phyloP scores from a whole-genome alignment of 2,888 invertebrate species.

The Parnassius apollo region DNA sequence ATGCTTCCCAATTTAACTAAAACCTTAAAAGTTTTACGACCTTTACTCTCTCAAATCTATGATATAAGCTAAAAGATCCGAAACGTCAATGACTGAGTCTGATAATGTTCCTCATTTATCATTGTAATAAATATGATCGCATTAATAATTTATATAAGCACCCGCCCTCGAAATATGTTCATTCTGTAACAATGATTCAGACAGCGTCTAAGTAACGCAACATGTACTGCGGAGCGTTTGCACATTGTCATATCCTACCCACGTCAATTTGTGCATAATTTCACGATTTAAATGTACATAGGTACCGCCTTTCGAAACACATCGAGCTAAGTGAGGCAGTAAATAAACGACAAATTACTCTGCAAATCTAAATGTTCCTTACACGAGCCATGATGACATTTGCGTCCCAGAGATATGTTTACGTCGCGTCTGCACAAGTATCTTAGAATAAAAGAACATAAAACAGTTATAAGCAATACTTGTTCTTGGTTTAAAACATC shows the following conservation, averaged over 20 bases:
- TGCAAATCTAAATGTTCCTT: conserved; percentile 49
- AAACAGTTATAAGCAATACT: too few species aligned
- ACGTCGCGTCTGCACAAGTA: conserved; percentile 35
- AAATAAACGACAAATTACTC: conserved; percentile 77
- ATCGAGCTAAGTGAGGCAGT: conserved; percentile 58
- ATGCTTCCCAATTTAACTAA: too few species aligned
- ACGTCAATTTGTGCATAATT: conserved; percentile 68
- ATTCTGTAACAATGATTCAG: conserved; percentile 25
- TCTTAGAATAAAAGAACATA: too few species aligned
- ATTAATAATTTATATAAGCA: conserved; percentile 26
- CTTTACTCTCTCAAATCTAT: too few species aligned
- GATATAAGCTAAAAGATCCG: neutral
- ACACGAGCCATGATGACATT: conserved; percentile 64
- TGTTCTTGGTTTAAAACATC: too few species aligned
- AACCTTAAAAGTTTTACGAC: too few species aligned
- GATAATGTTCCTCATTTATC: conserved; percentile 17
- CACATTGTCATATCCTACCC: conserved; percentile 74
- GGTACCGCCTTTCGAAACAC: conserved; percentile 68
- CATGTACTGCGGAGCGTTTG: conserved; percentile 54
- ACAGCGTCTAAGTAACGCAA: conserved; percentile 37
- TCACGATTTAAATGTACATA: conserved; percentile 68
- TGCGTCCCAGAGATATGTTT: conserved; percentile 68
- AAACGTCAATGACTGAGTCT: conserved; percentile 10
- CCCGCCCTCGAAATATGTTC: conserved; percentile 25
- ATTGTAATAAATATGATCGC: conserved; percentile 20